Percentiles rank a stretch among this genome's conserved stretches.
phyloP scores from a whole-genome alignment of 2,113 vertebrate genomes.

The Pampusana beccarii region DNA sequence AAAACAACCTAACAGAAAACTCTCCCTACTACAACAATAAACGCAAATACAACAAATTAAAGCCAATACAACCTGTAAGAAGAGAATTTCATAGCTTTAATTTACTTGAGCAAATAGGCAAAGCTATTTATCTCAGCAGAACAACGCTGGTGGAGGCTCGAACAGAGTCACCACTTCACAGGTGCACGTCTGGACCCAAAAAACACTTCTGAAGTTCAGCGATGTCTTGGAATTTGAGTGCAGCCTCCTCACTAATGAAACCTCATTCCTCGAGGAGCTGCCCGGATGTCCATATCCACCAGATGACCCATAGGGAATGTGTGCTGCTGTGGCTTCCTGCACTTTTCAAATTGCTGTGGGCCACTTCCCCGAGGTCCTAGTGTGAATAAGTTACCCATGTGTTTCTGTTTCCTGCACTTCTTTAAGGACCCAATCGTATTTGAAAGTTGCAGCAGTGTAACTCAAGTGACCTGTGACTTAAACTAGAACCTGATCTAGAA shows the following conservation, averaged over 20 bases:
- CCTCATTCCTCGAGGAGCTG: not conserved
- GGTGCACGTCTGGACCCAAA: not conserved
- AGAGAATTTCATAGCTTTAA: not conserved
- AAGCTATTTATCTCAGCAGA: not conserved
- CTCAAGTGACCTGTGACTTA: too few relatives aligned
- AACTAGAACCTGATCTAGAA: too few relatives aligned
- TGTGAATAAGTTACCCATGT: too few relatives aligned
- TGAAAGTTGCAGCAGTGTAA: too few relatives aligned
- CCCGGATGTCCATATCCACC: too few relatives aligned
- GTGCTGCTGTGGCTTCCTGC: too few relatives aligned
- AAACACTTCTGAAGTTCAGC: not conserved
- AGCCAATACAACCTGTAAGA: not conserved
- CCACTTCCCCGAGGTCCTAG: too few relatives aligned
- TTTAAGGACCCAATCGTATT: too few relatives aligned
- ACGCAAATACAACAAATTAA: not conserved
- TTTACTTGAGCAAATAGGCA: not conserved
- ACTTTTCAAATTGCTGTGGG: too few relatives aligned
- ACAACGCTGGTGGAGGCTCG: not conserved
- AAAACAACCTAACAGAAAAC: not conserved
- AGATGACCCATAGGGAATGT: too few relatives aligned
- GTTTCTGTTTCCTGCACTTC: too few relatives aligned
- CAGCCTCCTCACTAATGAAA: not conserved
- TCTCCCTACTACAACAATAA: not conserved
- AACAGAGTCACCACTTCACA: not conserved
- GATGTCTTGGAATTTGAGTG: not conserved